phyloP scores from a whole-genome alignment of 2,888 invertebrate genomes.

The Timema podura region DNA sequence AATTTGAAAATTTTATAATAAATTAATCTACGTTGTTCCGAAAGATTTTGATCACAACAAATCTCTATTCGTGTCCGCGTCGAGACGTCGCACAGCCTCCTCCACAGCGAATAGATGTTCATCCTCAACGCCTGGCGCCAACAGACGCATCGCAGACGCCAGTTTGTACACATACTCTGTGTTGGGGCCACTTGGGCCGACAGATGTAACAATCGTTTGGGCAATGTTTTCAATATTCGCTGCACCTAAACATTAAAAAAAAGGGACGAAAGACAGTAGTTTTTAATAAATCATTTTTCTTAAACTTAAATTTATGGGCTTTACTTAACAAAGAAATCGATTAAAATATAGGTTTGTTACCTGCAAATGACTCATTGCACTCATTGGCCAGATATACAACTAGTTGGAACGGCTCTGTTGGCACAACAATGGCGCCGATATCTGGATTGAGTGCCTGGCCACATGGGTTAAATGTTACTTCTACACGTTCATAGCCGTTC shows the following conservation, averaged over 20 bases:
- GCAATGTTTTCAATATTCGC: slow-evolving; percentile 73
- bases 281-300: too few species aligned
- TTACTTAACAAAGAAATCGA: too few species aligned
- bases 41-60: too few species aligned
- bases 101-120: slow-evolving; percentile 74
- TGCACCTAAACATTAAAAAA: slow-evolving; percentile 39
- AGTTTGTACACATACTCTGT: slow-evolving; percentile 87
- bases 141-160: slow-evolving; percentile 68
- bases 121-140: slow-evolving; percentile 70
- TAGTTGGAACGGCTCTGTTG: slow-evolving; percentile 59
- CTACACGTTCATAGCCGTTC: slow-evolving; percentile 78
- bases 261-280: too few species aligned
- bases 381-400: slow-evolving; percentile 78
- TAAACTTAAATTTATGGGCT: too few species aligned
- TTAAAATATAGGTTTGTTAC: slow-evolving; percentile 38
- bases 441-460: slow-evolving; percentile 30
- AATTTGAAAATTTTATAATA: too few species aligned
- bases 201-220: slow-evolving; percentile 63
- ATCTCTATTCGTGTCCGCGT: slow-evolving; percentile 1
- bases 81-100: slow-evolving; percentile 46
- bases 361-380: slow-evolving; percentile 76
- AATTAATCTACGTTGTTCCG: too few species aligned
- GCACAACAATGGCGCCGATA: background rate
- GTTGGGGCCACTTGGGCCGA: slow-evolving; percentile 87
- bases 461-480: slow-evolving; percentile 66